These are phyloP conservation scores for Eudyptes chrysolophus DNA, from an alignment of 2,113 vertebrate species.

Conservation along the genomic window DNA sequence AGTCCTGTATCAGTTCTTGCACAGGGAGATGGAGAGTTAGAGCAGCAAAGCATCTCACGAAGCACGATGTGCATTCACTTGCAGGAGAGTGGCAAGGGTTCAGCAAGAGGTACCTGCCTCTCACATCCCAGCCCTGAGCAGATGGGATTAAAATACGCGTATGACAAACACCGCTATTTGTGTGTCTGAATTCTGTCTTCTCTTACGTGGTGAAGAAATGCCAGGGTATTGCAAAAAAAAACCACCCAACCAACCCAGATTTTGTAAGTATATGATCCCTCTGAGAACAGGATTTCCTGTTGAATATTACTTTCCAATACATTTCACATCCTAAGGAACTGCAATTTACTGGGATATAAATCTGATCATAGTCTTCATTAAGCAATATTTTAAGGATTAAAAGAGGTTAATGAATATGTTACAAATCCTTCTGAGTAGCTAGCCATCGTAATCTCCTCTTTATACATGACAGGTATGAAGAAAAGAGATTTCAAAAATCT, in stretches of 20 bases:
- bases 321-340: neutral
- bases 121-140: neutral
- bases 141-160: neutral
- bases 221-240: neutral
- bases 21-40: fast-evolving
- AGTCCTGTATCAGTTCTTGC: fast-evolving
- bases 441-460: neutral
- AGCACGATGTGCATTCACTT: fast-evolving
- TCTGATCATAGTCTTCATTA: neutral
- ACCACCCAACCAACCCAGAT: neutral
- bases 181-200: neutral
- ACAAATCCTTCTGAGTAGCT: neutral
- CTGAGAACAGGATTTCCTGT: neutral
- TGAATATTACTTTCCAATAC: neutral
- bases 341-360: neutral
- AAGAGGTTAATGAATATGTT: neutral
- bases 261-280: neutral
- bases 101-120: neutral
- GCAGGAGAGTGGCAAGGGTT: neutral
- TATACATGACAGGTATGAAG: neutral
- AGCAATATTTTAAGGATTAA: neutral
- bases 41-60: neutral
- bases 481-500: neutral
- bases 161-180: neutral
- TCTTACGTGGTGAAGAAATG: neutral